Base-by-base conservation (phyloP, 2,888 invertebrate genomes). In the Pandemis heparana region DNA sequence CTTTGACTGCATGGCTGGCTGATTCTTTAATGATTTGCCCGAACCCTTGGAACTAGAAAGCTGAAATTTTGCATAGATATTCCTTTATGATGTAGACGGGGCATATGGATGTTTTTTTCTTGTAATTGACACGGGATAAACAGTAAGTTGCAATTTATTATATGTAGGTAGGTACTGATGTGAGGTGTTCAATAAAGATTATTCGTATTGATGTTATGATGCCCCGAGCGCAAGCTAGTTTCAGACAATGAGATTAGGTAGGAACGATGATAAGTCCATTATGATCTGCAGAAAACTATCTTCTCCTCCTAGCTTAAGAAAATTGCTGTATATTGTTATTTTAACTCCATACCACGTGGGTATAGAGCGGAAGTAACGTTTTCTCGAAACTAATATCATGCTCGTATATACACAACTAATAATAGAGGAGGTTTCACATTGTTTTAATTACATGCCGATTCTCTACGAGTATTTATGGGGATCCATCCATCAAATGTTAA, bases 291-390 rank as follows among this genome's bases (percentile, higher is more conserved):
- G 71, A 65, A 51, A 18, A 39, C 39, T 66, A 61, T 61, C 14
- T 39, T 51, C 46, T n/a, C n/a, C n/a, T n/a, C n/a, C n/a, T n/a
- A 61, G 71, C 46, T 71, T 66, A 51, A 66, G 60, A 23, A 70
- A 70, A 53, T 51, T 61, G 48, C 53, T 41, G 53, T 63, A 39
- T 61, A 61, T 69, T 41, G 41, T 43, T 16, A 48, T 48, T 61
- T 16, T 53, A 61, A 60, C 10, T 38, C 43, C 12, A 63, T 43
- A 12, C 43, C 43, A 12, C 56, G 18, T n/a, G 18, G 16, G 18
- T 41, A 39, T 18, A 43, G 14, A 43, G 12, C 43, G 43, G 23
- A 43, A 43, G 23, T 38, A 10, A 38, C 32, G n/a, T 60, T 38
- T 60, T 38, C 38, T 38, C 60, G 14, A 0, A 38, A 60, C 38